Conservation (phyloP, 1,140 invertebrate genomes). For the Caenorhabditis remanei region DNA sequence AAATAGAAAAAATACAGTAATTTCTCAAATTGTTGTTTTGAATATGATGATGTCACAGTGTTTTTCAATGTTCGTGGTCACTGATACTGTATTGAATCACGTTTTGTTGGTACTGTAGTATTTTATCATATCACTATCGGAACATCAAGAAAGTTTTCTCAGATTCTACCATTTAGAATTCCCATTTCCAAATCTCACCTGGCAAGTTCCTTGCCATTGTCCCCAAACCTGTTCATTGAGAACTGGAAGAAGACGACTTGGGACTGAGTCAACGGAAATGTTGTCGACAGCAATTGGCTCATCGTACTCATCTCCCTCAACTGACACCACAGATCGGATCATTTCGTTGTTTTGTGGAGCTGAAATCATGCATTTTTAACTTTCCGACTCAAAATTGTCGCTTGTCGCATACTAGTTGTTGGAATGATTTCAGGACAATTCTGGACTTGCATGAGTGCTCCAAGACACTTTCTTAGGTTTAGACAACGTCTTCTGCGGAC, state of each 20-base stretch:
- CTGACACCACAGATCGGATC: constrained; percentile 52
- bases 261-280: constrained; percentile 63
- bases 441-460: constrained; percentile 75
- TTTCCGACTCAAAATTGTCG: not conserved
- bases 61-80: no score
- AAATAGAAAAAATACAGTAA: constrained; percentile 62
- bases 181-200: constrained; percentile 58
- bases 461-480: constrained; percentile 73
- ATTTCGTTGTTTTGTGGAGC: constrained; percentile 56
- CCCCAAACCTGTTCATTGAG: constrained; percentile 70
- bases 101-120: no score
- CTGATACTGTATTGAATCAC: no score
- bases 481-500: constrained; percentile 75
- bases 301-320: constrained; percentile 49
- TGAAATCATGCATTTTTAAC: not conserved
- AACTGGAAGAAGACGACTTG: constrained; percentile 2
- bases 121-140: no score
- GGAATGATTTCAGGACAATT: constrained; percentile 57
- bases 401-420: constrained; percentile 11
- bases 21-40: no score
- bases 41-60: no score
- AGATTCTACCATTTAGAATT: not conserved
- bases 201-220: constrained; percentile 73
- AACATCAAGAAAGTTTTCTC: not conserved
- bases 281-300: constrained; percentile 61